Evolutionary conservation across 2,797 vertebrate genomes (phyloP).

Genomic region (Galago senegalensis): DNA sequence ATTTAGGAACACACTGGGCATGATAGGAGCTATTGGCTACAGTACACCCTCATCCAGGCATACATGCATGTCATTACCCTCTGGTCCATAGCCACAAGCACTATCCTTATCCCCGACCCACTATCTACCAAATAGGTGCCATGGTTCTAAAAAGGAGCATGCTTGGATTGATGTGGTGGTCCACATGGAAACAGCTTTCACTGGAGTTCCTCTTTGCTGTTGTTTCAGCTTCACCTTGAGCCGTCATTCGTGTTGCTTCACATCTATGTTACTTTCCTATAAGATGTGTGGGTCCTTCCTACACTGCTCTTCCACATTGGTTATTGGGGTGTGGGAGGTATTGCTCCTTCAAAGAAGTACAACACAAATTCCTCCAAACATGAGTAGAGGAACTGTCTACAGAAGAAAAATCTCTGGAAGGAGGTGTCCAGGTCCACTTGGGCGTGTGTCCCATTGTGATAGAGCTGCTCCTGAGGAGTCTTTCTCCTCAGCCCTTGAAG

Average conservation of each 20-base stretch:
- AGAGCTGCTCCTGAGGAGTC: neutral
- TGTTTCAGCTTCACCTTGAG: neutral
- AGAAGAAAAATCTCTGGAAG: constrained; percentile 40
- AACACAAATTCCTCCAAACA: neutral
- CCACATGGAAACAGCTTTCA: neutral
- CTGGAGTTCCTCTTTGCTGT: neutral
- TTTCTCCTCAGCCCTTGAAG: neutral
- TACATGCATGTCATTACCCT: neutral
- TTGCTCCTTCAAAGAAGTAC: neutral
- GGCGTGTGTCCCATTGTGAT: neutral
- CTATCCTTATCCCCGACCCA: neutral
- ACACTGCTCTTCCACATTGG: neutral
- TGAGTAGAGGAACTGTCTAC: neutral
- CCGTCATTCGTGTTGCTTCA: neutral
- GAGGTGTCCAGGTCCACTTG: neutral
- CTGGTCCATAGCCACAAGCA: neutral
- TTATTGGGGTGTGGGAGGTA: neutral
- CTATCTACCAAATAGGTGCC: neutral
- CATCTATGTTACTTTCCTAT: constrained; percentile 18
- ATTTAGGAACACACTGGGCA: neutral
- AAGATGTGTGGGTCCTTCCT: neutral
- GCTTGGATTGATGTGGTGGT: neutral
- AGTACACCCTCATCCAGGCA: neutral
- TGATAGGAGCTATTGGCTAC: neutral
- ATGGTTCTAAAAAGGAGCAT: neutral